Evolutionary conservation across 2,113 vertebrate species (phyloP).

Genomic region (zebrafish (Danio rerio)): DNA sequence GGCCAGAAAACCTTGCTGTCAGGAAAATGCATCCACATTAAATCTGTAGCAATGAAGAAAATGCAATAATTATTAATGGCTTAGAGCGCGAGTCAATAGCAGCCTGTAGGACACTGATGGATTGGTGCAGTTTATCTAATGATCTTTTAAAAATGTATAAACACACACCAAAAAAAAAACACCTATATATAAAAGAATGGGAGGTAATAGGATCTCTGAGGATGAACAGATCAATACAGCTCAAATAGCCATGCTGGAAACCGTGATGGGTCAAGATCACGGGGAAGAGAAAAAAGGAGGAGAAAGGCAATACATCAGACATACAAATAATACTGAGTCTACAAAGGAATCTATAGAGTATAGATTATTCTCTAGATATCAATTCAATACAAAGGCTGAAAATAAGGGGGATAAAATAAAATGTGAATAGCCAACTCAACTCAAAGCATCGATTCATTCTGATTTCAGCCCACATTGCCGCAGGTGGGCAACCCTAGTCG

Average conservation of each 20-base stretch:
- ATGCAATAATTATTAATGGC: conserved; percentile 52
- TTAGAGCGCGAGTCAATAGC: conserved; percentile 45
- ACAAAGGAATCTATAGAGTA: conserved; percentile 14
- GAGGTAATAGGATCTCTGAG: conserved; percentile 31
- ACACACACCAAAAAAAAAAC: not conserved
- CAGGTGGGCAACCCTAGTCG: not conserved
- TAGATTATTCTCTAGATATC: conserved; percentile 16
- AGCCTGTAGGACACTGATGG: conserved; percentile 35
- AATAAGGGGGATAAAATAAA: not conserved
- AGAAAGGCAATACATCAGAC: conserved; percentile 10
- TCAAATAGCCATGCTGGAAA: conserved; percentile 4
- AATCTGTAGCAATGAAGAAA: conserved; percentile 32
- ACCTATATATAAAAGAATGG: not conserved
- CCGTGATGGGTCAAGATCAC: not conserved
- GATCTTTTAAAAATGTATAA: not conserved
- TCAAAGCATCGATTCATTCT: not conserved
- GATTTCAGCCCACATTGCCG: not conserved
- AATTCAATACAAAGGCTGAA: conserved; percentile 1
- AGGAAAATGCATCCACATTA: conserved; percentile 18
- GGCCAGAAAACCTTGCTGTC: conserved; percentile 3
- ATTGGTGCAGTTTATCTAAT: conserved; percentile 27
- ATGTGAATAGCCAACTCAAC: not conserved
- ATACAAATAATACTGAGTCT: conserved; percentile 6
- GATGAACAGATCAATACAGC: conserved; percentile 46
- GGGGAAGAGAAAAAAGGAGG: not conserved